A percentile compares a stretch with the other conserved stretches of the same genome.
Evolutionary conservation across 2,797 vertebrate species (phyloP).

Genomic region (Taeniopygia guttata): DNA sequence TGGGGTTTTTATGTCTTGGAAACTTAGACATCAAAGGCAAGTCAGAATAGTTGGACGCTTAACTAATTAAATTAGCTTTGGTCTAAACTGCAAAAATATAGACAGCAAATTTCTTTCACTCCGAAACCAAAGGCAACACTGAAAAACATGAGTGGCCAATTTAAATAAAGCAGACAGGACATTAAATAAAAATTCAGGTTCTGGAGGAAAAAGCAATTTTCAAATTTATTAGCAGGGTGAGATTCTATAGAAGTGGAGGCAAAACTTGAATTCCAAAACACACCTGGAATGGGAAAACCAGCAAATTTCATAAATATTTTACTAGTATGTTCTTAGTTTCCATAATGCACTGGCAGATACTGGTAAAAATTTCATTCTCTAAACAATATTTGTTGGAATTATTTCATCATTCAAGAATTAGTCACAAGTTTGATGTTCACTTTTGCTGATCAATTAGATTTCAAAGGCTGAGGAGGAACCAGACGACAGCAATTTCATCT

Average conservation of each 20-base stretch:
- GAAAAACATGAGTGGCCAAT: neutral
- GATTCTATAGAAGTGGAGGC: neutral
- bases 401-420: neutral
- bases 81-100: constrained; percentile 26
- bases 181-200: neutral
- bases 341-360: neutral
- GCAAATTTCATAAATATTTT: constrained; percentile 26
- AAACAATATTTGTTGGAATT: neutral
- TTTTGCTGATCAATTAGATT: neutral
- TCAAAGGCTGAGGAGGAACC: neutral
- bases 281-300: constrained; percentile 15
- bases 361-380: neutral
- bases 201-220: neutral
- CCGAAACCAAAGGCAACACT: neutral
- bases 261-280: constrained; percentile 65
- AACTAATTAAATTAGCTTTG: constrained; percentile 49
- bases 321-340: neutral
- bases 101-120: constrained; percentile 1
- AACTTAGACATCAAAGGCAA: constrained; percentile 35
- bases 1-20: constrained; percentile 10
- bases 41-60: neutral
- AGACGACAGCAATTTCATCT: neutral
- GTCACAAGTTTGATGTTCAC: neutral
- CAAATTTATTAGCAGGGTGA: neutral
- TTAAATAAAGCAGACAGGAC: neutral